Evolutionary conservation across 2,888 invertebrate species (phyloP).

Genomic region (Orthonevra nobilis): DNA sequence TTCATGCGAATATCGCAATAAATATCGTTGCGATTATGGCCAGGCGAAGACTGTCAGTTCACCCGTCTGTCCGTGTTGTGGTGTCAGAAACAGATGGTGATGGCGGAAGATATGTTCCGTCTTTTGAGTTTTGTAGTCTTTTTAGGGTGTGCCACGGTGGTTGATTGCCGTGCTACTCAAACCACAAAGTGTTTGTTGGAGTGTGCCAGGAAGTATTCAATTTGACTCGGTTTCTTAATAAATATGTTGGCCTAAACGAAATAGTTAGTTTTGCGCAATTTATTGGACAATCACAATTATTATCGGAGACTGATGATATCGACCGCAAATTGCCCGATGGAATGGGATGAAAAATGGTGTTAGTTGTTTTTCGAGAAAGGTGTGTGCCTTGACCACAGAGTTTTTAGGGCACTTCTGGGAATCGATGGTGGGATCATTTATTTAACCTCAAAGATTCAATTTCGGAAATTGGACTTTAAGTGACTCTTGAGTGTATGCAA

Average conservation of each 20-base stretch:
- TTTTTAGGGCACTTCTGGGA: slow-evolving; percentile 15
- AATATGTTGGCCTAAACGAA: slow-evolving; percentile 28
- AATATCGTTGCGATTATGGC: slow-evolving; percentile 37
- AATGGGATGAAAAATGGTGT: slow-evolving; percentile 21
- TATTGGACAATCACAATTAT: slow-evolving; percentile 50
- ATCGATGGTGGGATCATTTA: no score
- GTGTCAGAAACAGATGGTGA: slow-evolving; percentile 64
- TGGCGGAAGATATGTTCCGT: slow-evolving; percentile 39
- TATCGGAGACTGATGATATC: slow-evolving; percentile 30
- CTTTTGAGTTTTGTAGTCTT: slow-evolving; percentile 38
- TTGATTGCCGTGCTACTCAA: slow-evolving; percentile 24
- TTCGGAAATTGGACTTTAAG: no score
- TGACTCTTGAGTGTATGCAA: no score
- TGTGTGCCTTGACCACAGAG: slow-evolving; percentile 29
- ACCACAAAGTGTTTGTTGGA: slow-evolving; percentile 43
- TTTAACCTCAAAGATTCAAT: no score
- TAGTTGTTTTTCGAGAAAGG: background rate
- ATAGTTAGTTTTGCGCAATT: slow-evolving; percentile 41
- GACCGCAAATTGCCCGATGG: slow-evolving; percentile 46
- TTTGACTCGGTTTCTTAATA: slow-evolving; percentile 15
- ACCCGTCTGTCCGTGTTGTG: slow-evolving; percentile 46
- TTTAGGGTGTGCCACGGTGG: slow-evolving; percentile 41
- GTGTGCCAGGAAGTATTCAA: slow-evolving; percentile 62
- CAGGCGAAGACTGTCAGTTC: background rate
- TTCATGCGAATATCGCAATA: slow-evolving; percentile 49